Conservation (phyloP, 2,113 vertebrate genomes). For the Poecilia latipinna region DNA sequence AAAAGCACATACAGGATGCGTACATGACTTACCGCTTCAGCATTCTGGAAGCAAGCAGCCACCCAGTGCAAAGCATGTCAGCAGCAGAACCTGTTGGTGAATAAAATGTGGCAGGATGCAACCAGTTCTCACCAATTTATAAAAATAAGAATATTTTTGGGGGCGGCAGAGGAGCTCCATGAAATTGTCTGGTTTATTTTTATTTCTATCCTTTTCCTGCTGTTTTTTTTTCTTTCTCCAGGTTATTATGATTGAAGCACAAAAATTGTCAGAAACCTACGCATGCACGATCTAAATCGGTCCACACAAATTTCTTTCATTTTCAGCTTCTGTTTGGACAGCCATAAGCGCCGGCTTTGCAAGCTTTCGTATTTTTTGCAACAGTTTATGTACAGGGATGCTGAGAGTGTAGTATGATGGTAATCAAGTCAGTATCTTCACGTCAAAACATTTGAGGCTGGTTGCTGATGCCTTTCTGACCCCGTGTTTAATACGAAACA, state of each 20-base stretch:
- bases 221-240: background rate
- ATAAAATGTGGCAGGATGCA: background rate
- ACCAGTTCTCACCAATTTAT: background rate
- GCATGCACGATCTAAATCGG: background rate
- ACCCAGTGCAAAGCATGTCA: background rate
- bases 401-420: too few relatives aligned
- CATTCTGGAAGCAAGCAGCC: background rate
- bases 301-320: background rate
- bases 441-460: background rate
- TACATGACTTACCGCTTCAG: background rate
- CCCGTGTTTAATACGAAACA: background rate
- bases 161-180: background rate
- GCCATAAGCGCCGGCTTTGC: background rate
- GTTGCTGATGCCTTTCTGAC: background rate
- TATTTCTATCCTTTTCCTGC: background rate
- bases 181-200: background rate
- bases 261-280: background rate
- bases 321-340: background rate
- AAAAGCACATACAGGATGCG: background rate
- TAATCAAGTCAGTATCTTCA: too few relatives aligned
- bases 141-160: background rate
- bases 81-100: background rate
- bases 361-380: background rate
- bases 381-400: background rate
- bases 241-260: background rate